These are phyloP conservation scores for Heterohyrax brucei DNA, from an alignment of 2,797 vertebrate genomes.

Conservation along the genomic window DNA sequence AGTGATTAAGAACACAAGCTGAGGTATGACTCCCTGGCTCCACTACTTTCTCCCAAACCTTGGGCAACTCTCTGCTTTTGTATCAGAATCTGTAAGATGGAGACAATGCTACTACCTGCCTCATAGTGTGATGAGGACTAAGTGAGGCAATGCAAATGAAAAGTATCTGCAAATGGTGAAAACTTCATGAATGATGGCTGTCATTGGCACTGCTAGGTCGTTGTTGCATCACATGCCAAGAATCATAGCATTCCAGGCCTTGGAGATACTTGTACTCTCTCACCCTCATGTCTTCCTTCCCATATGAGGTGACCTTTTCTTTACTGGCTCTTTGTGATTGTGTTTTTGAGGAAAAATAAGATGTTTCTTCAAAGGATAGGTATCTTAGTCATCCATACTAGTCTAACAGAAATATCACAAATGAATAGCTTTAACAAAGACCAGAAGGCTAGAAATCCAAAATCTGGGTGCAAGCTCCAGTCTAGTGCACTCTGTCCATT, in stretches of 20 bases:
- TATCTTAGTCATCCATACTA: no score
- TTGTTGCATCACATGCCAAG: neutral
- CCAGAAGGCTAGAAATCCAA: no score
- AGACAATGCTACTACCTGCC: neutral
- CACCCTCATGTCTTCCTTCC: neutral
- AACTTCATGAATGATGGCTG: neutral
- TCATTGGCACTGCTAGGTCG: neutral
- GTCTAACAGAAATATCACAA: no score
- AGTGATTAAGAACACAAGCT: neutral
- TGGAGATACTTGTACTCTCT: neutral
- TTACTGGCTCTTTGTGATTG: neutral
- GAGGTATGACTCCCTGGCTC: neutral
- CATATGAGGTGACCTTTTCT: neutral
- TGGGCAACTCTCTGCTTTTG: neutral
- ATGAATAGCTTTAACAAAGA: no score
- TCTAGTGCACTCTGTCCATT: no score
- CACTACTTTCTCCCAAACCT: neutral
- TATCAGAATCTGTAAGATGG: slow-evolving; percentile 5
- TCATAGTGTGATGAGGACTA: neutral
- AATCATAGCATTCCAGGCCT: neutral
- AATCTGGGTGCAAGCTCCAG: no score
- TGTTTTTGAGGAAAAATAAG: neutral
- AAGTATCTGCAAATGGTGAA: neutral
- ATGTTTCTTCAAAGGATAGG: slow-evolving; percentile 18
- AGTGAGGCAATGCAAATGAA: neutral